Conservation (phyloP, 64 coral and sea anemone genomes). For the Dendronephthya gigantea region DNA sequence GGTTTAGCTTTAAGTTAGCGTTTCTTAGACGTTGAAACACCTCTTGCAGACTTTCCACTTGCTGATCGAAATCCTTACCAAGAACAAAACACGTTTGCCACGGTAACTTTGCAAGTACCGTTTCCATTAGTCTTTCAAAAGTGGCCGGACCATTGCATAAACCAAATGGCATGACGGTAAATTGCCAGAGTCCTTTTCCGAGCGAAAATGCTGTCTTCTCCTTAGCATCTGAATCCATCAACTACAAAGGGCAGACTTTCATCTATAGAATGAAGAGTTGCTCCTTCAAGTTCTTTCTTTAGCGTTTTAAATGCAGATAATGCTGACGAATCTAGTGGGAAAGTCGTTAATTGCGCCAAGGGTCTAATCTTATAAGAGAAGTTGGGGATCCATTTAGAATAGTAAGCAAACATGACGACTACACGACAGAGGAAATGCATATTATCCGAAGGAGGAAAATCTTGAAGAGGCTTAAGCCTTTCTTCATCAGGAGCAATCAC, state of each 20-base stretch:
- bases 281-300: too few relatives aligned
- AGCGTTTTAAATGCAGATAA: too few relatives aligned
- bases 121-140: slow-evolving; percentile 1
- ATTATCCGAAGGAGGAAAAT: slow-evolving; percentile 29
- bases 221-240: neutral
- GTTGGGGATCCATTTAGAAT: slow-evolving; percentile 28
- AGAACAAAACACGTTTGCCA: slow-evolving; percentile 7
- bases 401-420: slow-evolving; percentile 24
- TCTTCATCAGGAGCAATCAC: neutral
- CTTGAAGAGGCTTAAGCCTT: slow-evolving; percentile 5
- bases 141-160: neutral
- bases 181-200: too few relatives aligned
- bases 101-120: neutral
- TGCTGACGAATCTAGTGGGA: too few relatives aligned
- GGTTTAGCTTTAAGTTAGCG: slow-evolving; percentile 4
- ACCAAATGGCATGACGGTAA: neutral
- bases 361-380: neutral
- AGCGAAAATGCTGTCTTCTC: slow-evolving; percentile 2
- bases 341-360: too few relatives aligned
- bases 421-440: slow-evolving; percentile 19
- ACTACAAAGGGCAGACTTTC: too few relatives aligned
- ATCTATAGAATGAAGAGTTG: too few relatives aligned
- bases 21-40: neutral
- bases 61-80: slow-evolving; percentile 2
- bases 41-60: neutral